Conservation (phyloP, 2,113 vertebrate species). For the Camelus bactrianus region DNA sequence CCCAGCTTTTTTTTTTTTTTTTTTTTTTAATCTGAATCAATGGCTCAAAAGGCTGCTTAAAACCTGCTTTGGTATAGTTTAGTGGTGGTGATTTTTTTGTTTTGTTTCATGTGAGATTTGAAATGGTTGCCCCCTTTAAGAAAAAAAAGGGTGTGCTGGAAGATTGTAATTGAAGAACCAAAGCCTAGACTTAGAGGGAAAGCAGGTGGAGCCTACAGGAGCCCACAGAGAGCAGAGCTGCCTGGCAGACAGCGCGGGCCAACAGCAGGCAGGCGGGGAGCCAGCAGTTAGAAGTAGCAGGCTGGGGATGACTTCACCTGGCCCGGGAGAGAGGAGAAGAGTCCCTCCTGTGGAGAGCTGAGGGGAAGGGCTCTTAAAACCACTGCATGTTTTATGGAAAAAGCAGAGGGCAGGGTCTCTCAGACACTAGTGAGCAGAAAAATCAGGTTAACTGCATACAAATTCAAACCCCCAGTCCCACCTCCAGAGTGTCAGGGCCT, state of each 20-base stretch:
- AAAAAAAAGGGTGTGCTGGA: background rate
- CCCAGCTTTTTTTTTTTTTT: background rate
- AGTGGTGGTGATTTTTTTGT: background rate
- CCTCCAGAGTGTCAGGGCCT: background rate
- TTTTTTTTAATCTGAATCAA: background rate
- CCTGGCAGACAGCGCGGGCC: too few species aligned
- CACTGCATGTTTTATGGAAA: background rate
- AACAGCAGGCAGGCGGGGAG: background rate
- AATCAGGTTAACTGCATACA: background rate
- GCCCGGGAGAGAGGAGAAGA: background rate
- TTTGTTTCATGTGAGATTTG: background rate
- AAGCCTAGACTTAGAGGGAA: background rate
- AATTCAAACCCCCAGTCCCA: background rate
- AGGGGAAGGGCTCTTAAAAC: background rate
- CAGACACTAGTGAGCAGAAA: background rate
- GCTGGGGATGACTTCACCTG: slow-evolving; percentile 28
- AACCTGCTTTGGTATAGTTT: background rate
- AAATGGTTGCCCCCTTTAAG: background rate
- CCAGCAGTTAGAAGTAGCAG: background rate
- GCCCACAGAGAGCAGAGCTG: background rate
- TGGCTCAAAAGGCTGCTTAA: background rate
- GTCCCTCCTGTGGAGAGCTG: background rate
- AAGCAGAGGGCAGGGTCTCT: background rate
- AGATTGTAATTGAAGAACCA: background rate
- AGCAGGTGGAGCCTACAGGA: too few species aligned